Evolutionary conservation across 1,140 invertebrate genomes (phyloP).

Genomic region (Polypedilum pembai): DNA sequence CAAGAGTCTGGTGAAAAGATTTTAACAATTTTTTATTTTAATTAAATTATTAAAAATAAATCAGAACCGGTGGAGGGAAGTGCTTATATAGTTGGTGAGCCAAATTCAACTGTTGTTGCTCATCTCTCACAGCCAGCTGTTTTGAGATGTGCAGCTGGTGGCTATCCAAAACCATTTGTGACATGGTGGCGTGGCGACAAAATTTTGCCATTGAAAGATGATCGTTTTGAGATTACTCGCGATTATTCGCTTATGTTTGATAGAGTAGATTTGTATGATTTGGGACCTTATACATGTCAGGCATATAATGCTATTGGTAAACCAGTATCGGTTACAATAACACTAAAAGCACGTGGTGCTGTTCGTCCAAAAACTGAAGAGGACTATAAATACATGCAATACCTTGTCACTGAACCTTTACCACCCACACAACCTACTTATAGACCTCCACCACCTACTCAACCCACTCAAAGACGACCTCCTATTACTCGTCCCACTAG

Average conservation of each 20-base stretch:
- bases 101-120: slow-evolving; percentile 55
- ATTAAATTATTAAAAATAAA: slow-evolving; percentile 41
- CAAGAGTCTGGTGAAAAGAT: neutral
- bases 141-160: slow-evolving; percentile 74
- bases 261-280: slow-evolving; percentile 57
- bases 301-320: slow-evolving; percentile 75
- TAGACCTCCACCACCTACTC: slow-evolving; percentile 44
- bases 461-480: slow-evolving; percentile 34
- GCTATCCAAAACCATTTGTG: slow-evolving; percentile 69
- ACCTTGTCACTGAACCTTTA: slow-evolving; percentile 47
- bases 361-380: slow-evolving; percentile 45
- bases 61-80: slow-evolving; percentile 47
- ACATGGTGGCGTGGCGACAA: slow-evolving; percentile 78
- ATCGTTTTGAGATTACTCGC: slow-evolving; percentile 62
- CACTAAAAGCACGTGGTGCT: slow-evolving; percentile 60
- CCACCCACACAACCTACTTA: slow-evolving; percentile 35
- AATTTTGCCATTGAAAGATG: slow-evolving; percentile 61
- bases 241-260: slow-evolving; percentile 68
- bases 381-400: slow-evolving; percentile 48
- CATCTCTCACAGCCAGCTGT: slow-evolving; percentile 59
- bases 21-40: slow-evolving; percentile 22
- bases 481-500: no score
- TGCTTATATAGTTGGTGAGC: slow-evolving; percentile 49
- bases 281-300: slow-evolving; percentile 79
- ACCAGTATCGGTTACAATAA: slow-evolving; percentile 65